Evolutionary conservation across 1,140 invertebrate genomes (phyloP), one percentile per base, ranked within the genome.

Genomic region (Apis cerana): DNA sequence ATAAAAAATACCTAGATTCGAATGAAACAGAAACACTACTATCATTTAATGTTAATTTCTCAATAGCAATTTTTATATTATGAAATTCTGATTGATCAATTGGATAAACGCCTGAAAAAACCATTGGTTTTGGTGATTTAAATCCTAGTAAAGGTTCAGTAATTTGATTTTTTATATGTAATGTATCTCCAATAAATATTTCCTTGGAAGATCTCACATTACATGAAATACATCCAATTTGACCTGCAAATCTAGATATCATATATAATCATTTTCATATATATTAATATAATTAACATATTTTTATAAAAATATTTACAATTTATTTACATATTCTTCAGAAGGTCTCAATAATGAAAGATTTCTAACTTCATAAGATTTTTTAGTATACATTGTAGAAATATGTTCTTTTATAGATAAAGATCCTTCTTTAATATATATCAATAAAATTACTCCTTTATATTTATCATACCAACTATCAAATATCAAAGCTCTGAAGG

Each of bases 51-150:
- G 96, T 95, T 68, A 99, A 94, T 94, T 98, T 98, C 75, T 98
- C 97, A 67, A 99, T 97, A 58, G 99, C 98, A 91, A 95, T 96
- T 90, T 96, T 95, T 19, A 99, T 93, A 69, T 94, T 94, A 19
- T 95, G 88, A 91, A 97, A 97, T 90, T 99, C 96, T 5, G 97
- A 97, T 90, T 98, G 97, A 93, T 99, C 98, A 59, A 97, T 95
- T 2, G 99, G 99, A 94, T 97, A 99, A 72, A 99, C 95, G 1
- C 99, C 99, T 85, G 98, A 98, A 95, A 97, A 99, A 11, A 99
- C 98, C 96, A 99, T 98, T 19, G 99, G 97, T 91, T 96, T 97
- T 12, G 97, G 95, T 50, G 95, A 94, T 86, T 95, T 95, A 91
- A 98, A 97, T 52, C 95, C 96, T 52, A 95, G 90, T 52, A 98